Evolutionary conservation across 2,888 invertebrate species (phyloP).

Genomic region (Sinelater perroti): DNA sequence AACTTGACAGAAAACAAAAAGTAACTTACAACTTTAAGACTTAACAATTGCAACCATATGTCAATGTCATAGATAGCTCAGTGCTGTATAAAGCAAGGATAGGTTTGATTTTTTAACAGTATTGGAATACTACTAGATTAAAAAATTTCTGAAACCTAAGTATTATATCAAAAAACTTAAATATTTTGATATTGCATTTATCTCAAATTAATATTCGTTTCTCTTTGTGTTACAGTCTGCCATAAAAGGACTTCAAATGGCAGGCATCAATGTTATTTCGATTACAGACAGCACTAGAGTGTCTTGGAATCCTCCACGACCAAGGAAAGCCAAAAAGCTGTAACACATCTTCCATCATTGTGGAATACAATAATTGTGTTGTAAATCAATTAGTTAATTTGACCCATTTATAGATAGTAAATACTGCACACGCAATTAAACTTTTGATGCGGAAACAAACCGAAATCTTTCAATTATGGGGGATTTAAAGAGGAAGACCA

Average conservation of each 20-base stretch:
- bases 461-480: background rate
- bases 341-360: conserved; percentile 60
- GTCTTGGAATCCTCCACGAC: conserved; percentile 82
- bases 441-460: background rate
- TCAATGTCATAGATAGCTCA: too few relatives aligned
- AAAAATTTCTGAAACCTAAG: too few relatives aligned
- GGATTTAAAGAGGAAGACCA: conserved; percentile 1
- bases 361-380: background rate
- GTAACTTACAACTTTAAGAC: too few relatives aligned
- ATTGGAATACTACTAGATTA: too few relatives aligned
- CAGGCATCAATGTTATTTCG: conserved; percentile 88
- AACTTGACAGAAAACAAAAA: too few relatives aligned
- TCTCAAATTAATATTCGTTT: conserved; percentile 33
- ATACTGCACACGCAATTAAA: background rate
- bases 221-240: conserved; percentile 83
- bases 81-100: too few relatives aligned
- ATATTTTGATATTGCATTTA: too few relatives aligned
- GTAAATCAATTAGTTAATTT: background rate
- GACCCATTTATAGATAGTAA: background rate
- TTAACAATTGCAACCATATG: too few relatives aligned
- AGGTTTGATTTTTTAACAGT: too few relatives aligned
- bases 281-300: conserved; percentile 91
- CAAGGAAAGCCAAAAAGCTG: conserved; percentile 85
- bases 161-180: too few relatives aligned
- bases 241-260: conserved; percentile 92